Evolutionary conservation across 2,797 vertebrate species (phyloP).

Genomic region (Synaphobranchus kaupii): DNA sequence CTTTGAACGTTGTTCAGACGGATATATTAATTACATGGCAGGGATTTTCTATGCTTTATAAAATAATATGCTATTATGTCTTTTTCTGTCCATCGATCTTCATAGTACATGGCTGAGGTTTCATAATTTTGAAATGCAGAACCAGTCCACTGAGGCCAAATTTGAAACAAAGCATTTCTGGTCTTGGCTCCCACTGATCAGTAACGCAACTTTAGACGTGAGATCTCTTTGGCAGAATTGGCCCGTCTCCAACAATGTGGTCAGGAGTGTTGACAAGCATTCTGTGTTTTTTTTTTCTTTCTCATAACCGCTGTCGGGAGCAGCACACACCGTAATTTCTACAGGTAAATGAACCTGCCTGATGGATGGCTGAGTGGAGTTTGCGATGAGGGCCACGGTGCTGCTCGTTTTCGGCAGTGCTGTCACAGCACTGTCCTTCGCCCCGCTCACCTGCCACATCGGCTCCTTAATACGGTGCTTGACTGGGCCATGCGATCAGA

Average conservation of each 20-base stretch:
- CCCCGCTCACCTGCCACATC: slow-evolving; percentile 19
- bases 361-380: slow-evolving; percentile 14
- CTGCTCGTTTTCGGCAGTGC: not conserved
- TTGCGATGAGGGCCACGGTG: slow-evolving; percentile 12
- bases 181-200: slow-evolving; percentile 8
- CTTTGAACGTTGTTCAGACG: slow-evolving; percentile 72
- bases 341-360: not conserved
- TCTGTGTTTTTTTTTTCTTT: not conserved
- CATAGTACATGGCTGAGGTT: slow-evolving; percentile 7
- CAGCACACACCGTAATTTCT: not conserved
- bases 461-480: slow-evolving; percentile 10
- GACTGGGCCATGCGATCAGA: slow-evolving; percentile 34
- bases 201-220: not conserved
- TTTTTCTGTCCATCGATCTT: slow-evolving; percentile 26
- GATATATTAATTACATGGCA: slow-evolving; percentile 32
- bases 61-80: slow-evolving; percentile 31
- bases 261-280: slow-evolving; percentile 30
- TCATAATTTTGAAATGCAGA: slow-evolving; percentile 2
- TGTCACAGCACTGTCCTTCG: slow-evolving; percentile 20
- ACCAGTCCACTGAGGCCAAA: not conserved
- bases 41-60: slow-evolving; percentile 28
- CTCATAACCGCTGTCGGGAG: slow-evolving; percentile 26
- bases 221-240: not conserved
- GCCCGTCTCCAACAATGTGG: slow-evolving; percentile 18
- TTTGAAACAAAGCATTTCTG: not conserved